Percentiles rank a stretch among this genome's conserved stretches.
Conservation (phyloP, 2,888 invertebrate genomes). For the Apotomis turbidana region DNA sequence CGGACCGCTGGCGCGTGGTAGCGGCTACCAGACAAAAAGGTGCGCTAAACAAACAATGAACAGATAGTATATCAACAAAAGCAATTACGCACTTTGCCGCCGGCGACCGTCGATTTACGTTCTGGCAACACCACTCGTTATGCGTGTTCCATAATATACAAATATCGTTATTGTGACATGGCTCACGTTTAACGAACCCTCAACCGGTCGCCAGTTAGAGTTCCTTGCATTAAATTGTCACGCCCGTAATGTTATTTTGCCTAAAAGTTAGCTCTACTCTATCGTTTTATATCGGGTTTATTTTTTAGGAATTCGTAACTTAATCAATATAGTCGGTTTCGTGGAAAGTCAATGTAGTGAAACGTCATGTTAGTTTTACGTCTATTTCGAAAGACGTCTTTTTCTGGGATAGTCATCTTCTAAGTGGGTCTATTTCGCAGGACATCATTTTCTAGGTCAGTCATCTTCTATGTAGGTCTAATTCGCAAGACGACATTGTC, state of each 20-base stretch:
- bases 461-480: too few species aligned
- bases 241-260: not conserved
- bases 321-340: too few species aligned
- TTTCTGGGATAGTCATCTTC: too few species aligned
- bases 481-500: too few species aligned
- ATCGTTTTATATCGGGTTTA: too few species aligned
- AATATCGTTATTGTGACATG: conserved; percentile 61
- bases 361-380: too few species aligned
- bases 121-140: conserved; percentile 61
- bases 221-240: conserved; percentile 7
- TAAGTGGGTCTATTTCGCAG: too few species aligned
- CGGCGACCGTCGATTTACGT: conserved; percentile 66
- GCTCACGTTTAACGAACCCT: conserved; percentile 57
- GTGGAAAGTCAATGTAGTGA: too few species aligned
- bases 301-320: too few species aligned
- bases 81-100: conserved; percentile 69
- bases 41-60: conserved; percentile 75
- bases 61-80: conserved; percentile 74
- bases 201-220: conserved; percentile 43
- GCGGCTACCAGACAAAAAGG: conserved; percentile 70
- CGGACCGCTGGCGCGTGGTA: conserved; percentile 42
- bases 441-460: too few species aligned
- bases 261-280: too few species aligned
- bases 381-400: too few species aligned
- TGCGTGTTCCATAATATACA: conserved; percentile 53